A percentile compares a stretch with the other conserved stretches of the same genome.
These are phyloP conservation scores for Adelosebastes latens DNA, from an alignment of 2,797 vertebrate genomes.

Conservation along the genomic window DNA sequence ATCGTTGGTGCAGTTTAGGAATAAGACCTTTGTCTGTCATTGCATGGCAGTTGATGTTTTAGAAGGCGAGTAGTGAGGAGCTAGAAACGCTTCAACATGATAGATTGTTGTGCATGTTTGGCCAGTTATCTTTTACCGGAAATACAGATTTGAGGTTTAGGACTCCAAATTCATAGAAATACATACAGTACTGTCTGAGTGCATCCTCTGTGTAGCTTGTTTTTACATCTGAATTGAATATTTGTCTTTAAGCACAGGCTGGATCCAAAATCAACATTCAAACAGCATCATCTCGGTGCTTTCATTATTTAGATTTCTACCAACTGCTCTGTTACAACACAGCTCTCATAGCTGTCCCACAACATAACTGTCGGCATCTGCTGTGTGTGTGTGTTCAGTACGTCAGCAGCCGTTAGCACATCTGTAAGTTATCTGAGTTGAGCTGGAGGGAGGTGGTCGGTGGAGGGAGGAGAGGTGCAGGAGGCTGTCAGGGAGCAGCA, in stretches of 20 bases:
- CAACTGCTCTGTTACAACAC: not conserved
- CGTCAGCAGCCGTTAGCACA: constrained; percentile 37
- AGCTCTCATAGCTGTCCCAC: constrained; percentile 10
- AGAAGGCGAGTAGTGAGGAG: too few species aligned
- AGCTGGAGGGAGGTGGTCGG: constrained; percentile 4
- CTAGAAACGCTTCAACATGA: too few species aligned
- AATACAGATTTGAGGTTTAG: not conserved
- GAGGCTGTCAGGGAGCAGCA: constrained; percentile 18
- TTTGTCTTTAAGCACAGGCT: not conserved
- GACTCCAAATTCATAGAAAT: not conserved
- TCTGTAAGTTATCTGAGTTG: constrained; percentile 28
- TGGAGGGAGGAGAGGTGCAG: not conserved
- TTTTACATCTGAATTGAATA: not conserved
- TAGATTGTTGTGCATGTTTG: too few species aligned
- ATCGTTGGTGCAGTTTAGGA: too few species aligned
- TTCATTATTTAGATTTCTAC: not conserved
- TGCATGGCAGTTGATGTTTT: not conserved
- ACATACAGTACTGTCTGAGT: not conserved
- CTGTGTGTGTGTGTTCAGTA: not conserved
- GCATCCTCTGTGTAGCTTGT: not conserved
- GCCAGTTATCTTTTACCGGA: not conserved
- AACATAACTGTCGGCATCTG: constrained; percentile 32
- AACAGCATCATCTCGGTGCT: not conserved
- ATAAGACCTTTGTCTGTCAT: not conserved
- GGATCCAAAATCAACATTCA: not conserved